Base-by-base conservation (phyloP, 2,888 invertebrate genomes). In the Melolontha melolontha region DNA sequence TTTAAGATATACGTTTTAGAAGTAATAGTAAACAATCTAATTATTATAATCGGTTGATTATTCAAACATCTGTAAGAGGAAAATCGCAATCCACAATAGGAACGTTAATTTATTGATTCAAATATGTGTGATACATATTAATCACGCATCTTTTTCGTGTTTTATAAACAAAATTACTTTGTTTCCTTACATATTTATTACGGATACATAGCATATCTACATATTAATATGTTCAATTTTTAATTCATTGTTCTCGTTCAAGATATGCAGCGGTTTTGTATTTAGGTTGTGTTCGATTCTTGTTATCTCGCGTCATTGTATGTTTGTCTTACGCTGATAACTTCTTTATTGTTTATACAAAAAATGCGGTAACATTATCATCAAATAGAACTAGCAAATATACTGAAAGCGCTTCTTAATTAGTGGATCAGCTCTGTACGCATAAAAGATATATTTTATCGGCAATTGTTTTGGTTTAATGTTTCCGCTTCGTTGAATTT, bases 221-320 rank as follows among this genome's bases (percentile, higher is more conserved):
- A 34, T 34, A 34, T 34, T 34, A 34, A 34, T 10, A 34, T 34
- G 8, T 34, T 52, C 34, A 5, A 29, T 52, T 29, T 52, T 52
- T 29, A 34, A 52, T 47, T 34, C 29, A 52, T 52, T n/a, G 12
- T 47, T 12, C 47, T 4, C 17, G 0, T 22, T 52, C 12, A 14
- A 52, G n/a, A 52, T 52, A 39, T 34, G 51, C 34, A 29, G 34
- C 34, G 51, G 51, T 52, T 29, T 54, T 14, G 16, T 59, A 59
- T 59, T 59, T 59, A 59, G 59, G 59, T 59, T 59, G 59, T 59
- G 59, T 59, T 59, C 44, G n/a, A 59, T 59, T 59, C 59, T 16
- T 29, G 42, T 59, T 59, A 59, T 59, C 44, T 29, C 44, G 44
- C 29, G 44, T 59, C 44, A 29, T 59, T 44, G 29, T 17, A 44